Evolutionary conservation across 2,797 vertebrate species (phyloP).

Genomic region (Sebastes umbrosus): DNA sequence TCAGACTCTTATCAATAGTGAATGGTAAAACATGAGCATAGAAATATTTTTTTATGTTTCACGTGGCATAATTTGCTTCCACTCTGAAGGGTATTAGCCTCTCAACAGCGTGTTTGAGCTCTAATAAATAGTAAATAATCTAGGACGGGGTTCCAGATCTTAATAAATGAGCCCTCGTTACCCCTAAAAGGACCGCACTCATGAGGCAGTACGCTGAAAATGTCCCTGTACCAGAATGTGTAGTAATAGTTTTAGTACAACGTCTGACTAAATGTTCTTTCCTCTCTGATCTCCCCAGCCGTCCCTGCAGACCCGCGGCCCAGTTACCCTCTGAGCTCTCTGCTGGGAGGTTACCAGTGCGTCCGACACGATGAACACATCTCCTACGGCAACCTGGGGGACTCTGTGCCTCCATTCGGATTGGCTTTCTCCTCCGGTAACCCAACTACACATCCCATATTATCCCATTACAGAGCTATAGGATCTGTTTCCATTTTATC

Average conservation of each 20-base stretch:
- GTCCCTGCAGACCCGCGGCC: slow-evolving; percentile 42
- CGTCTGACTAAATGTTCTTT: neutral
- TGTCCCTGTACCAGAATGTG: too few species aligned
- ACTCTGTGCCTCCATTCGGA: slow-evolving; percentile 92
- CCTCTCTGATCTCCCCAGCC: slow-evolving; percentile 7
- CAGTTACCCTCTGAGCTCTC: slow-evolving; percentile 83
- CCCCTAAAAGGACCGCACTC: too few species aligned
- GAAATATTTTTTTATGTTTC: too few species aligned
- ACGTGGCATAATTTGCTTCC: too few species aligned
- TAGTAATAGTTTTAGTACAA: neutral
- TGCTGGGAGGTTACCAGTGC: slow-evolving; percentile 88
- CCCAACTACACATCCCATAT: neutral
- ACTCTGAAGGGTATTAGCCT: too few species aligned
- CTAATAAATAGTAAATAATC: too few species aligned
- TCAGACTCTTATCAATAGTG: too few species aligned
- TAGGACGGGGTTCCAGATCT: too few species aligned
- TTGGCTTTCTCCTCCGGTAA: slow-evolving; percentile 92
- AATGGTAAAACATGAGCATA: too few species aligned
- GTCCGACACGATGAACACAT: slow-evolving; percentile 85
- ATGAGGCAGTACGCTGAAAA: too few species aligned
- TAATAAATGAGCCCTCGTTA: too few species aligned
- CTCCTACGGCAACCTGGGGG: slow-evolving; percentile 87
- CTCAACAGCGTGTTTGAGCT: too few species aligned
- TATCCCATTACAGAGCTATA: neutral
- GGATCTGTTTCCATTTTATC: neutral